Percentiles rank a stretch among this genome's conserved stretches.
These are phyloP conservation scores for Salpingus planirostris DNA, from an alignment of 2,888 invertebrate genomes.

Conservation along the genomic window DNA sequence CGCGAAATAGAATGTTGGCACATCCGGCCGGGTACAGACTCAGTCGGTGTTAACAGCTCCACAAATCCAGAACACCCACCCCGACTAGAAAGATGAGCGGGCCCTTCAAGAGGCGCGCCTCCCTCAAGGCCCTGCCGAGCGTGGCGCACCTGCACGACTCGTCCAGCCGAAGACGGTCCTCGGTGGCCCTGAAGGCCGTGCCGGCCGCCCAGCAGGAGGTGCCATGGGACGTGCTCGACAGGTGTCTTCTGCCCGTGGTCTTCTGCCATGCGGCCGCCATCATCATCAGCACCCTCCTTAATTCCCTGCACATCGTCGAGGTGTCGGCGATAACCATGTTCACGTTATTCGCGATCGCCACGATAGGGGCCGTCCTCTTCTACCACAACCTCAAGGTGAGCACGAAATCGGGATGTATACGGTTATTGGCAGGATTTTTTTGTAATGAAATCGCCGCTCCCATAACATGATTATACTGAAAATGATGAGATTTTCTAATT, in stretches of 20 bases:
- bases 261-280: conserved; percentile 75
- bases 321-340: conserved; percentile 71
- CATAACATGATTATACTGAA: too few relatives aligned
- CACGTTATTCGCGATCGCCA: conserved; percentile 65
- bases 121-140: conserved; percentile 35
- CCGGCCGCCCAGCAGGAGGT: conserved; percentile 51
- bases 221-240: conserved; percentile 60
- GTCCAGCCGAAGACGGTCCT: conserved; percentile 30
- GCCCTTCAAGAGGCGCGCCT: conserved; percentile 38
- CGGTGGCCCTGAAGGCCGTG: conserved; percentile 44
- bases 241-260: conserved; percentile 67
- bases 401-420: background rate
- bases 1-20: too few relatives aligned
- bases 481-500: too few relatives aligned
- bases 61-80: too few relatives aligned
- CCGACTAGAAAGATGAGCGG: conserved; percentile 42
- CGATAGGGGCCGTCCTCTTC: conserved; percentile 67
- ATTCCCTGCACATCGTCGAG: conserved; percentile 63
- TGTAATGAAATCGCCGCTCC: too few relatives aligned
- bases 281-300: conserved; percentile 61
- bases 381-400: conserved; percentile 79
- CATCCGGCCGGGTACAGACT: too few relatives aligned
- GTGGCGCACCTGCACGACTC: conserved; percentile 40
- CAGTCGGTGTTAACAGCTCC: too few relatives aligned
- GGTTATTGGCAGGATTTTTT: too few relatives aligned